Evolutionary conservation across 2,113 vertebrate genomes (phyloP), one percentile per base, ranked within the genome.

Genomic region (Sylvia atricapilla): DNA sequence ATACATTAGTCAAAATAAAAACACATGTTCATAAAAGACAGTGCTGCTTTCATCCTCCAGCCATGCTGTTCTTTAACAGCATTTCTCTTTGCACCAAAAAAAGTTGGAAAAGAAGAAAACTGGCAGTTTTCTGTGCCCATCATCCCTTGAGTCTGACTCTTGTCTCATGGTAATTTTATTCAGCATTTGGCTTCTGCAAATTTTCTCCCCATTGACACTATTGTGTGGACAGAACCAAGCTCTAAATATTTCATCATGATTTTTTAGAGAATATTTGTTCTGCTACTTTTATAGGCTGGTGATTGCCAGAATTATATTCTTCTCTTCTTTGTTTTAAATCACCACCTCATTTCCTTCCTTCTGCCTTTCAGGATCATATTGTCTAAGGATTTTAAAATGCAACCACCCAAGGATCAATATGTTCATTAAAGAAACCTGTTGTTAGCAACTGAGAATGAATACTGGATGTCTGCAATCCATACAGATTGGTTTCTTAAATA

Each of bases 1-100:
- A 94, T 64, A 68, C n/a, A 86, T 94, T 89, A 95, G 69, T 64
- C 76, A 95, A 93, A 97, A 94, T 44, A 67, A 83, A 96, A 96
- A 59, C 95, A 96, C 58, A 90, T 95, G 91, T 68, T 90, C 74
- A 20, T 31, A 64, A 90, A 83, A 95, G 62, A 56, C 87, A 44
- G 59, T 0, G 5, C 83, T 49, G 68, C n/a, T 72, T 88, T 88
- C 33, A 70, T 90, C 72, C 75, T 67, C 79, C 15, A 47, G 63
- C 56, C 18, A 7, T 56, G 80, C 58, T 1, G 3, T 69, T 85
- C 87, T 80, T 44, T n/a, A 37, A 58, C 55, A 39, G 50, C 13
- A 30, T 58, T 87, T 84, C 37, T 73, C 50, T 84, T 53, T 0
- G 0, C 88, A 88, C 64, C 39, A 78, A 62, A 62, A 90, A 43